Evolutionary conservation across 2,113 vertebrate genomes (phyloP).

Genomic region (Caloenas nicobarica): DNA sequence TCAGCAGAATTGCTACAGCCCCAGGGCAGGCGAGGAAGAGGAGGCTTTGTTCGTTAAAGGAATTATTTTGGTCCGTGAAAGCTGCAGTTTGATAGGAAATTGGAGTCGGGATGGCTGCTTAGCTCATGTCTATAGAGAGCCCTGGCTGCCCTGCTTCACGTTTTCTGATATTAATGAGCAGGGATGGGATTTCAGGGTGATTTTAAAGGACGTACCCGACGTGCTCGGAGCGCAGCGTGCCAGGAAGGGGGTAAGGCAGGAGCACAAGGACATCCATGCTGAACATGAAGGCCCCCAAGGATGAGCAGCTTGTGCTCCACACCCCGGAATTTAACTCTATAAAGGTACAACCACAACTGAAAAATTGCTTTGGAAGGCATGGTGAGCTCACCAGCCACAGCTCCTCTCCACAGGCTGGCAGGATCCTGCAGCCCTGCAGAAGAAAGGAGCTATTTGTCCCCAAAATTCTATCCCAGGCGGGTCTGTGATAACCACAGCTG

Average conservation of each 20-base stretch:
- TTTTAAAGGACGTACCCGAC: neutral
- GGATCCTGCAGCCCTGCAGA: accelerated
- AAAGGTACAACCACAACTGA: neutral
- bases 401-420: neutral
- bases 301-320: neutral
- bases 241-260: accelerated
- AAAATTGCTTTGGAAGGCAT: neutral
- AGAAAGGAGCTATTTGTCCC: neutral
- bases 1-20: neutral
- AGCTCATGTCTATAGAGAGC: neutral
- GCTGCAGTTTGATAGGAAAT: neutral
- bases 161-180: neutral
- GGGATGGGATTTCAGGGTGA: neutral
- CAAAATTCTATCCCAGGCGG: neutral
- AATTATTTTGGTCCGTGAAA: neutral
- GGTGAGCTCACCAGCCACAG: neutral
- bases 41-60: neutral
- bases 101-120: neutral
- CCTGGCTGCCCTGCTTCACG: neutral
- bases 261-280: neutral
- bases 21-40: neutral
- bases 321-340: neutral
- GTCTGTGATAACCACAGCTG: neutral
- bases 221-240: neutral
- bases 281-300: neutral